Conservation (phyloP, 37 sponge, comb jelly and placozoan genomes). For the Crambe crambe region DNA sequence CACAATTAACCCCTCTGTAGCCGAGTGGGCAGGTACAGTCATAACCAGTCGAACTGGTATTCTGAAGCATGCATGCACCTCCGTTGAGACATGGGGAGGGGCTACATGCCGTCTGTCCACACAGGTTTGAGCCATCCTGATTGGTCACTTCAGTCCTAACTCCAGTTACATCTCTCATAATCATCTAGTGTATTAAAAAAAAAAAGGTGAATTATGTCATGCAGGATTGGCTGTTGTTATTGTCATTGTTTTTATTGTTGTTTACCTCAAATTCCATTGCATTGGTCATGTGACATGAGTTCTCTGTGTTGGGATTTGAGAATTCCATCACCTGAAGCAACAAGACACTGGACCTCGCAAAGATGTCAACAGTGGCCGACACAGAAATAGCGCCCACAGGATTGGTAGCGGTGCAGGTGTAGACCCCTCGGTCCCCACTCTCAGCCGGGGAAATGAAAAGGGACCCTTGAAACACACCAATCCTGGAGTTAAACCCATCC, state of each 20-base stretch:
- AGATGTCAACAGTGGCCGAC: slow-evolving; percentile 32
- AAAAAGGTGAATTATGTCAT: neutral
- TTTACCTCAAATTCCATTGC: slow-evolving; percentile 21
- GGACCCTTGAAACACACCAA: neutral
- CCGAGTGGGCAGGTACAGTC: slow-evolving; percentile 47
- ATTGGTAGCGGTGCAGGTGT: slow-evolving; percentile 60
- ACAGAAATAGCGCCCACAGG: slow-evolving; percentile 17
- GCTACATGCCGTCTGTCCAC: slow-evolving; percentile 53
- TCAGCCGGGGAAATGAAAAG: slow-evolving; percentile 29
- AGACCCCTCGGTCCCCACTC: slow-evolving; percentile 48
- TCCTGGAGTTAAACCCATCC: neutral
- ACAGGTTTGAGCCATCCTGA: slow-evolving; percentile 26
- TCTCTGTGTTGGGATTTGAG: slow-evolving; percentile 9
- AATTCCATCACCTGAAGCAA: slow-evolving; percentile 9
- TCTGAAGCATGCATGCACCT: slow-evolving; percentile 30
- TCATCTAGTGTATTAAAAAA: slow-evolving; percentile 13
- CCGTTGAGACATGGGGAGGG: slow-evolving; percentile 70
- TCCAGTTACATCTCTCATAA: slow-evolving; percentile 41
- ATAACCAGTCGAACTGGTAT: slow-evolving; percentile 4
- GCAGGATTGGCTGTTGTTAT: neutral
- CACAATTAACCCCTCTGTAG: slow-evolving; percentile 52
- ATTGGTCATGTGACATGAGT: slow-evolving; percentile 30
- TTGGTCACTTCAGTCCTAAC: slow-evolving; percentile 5
- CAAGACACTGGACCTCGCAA: slow-evolving; percentile 9
- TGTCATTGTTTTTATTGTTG: neutral